Conservation (phyloP, 2,113 vertebrate genomes). For the Xiphorhynchus elegans region DNA sequence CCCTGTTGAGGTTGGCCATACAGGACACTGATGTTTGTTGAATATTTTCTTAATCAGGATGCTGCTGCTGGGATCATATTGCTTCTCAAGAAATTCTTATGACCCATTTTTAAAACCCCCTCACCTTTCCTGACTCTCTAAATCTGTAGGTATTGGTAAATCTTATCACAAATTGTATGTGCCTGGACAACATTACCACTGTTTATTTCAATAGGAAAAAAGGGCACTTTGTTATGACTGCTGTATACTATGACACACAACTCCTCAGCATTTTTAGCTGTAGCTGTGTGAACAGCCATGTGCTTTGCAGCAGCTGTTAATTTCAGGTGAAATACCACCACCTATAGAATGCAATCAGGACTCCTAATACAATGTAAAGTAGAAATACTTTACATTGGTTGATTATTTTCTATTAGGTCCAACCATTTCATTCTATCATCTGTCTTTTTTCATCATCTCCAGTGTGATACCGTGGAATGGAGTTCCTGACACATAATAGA, state of each 20-base stretch:
- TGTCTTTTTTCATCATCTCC: conserved; percentile 78
- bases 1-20: background rate
- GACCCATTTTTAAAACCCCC: background rate
- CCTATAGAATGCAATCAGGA: conserved; percentile 70
- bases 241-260: background rate
- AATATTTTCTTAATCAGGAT: background rate
- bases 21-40: background rate
- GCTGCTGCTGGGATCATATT: background rate
- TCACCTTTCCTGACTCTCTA: background rate
- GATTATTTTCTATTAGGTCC: conserved; percentile 75
- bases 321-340: conserved; percentile 68
- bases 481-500: conserved; percentile 75
- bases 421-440: conserved; percentile 72
- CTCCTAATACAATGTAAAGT: conserved; percentile 73
- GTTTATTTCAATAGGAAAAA: background rate
- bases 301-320: conserved; percentile 42
- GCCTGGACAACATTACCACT: background rate
- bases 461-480: conserved; percentile 69
- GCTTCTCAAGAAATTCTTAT: background rate
- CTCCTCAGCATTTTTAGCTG: conserved; percentile 6
- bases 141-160: background rate
- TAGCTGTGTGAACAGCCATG: background rate
- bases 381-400: conserved; percentile 64
- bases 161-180: background rate
- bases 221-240: background rate